Percentiles rank a stretch among this genome's conserved stretches.
Conservation (phyloP, 1,140 invertebrate genomes). For the Tribolium madens region DNA sequence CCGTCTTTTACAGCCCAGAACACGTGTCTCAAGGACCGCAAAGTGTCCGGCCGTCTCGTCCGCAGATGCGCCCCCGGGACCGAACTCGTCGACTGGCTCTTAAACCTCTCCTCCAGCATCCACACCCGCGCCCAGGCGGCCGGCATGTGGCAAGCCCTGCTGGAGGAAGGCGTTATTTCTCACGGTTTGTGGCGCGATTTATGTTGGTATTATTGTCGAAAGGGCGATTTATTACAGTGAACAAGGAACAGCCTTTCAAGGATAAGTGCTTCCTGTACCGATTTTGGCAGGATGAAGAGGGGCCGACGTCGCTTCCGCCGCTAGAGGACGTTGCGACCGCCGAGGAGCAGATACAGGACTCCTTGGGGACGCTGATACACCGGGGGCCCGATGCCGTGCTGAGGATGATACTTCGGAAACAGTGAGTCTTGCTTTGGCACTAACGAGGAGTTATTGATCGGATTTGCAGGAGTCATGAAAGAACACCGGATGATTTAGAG, state of each 20-base stretch:
- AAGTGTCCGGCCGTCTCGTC: constrained; percentile 71
- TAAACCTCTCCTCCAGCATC: constrained; percentile 69
- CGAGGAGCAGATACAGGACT: constrained; percentile 77
- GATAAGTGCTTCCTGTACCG: constrained; percentile 88
- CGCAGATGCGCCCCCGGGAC: constrained; percentile 72
- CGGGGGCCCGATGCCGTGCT: constrained; percentile 82
- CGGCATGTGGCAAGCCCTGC: constrained; percentile 87
- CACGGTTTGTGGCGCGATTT: constrained; percentile 74
- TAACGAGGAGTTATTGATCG: not conserved
- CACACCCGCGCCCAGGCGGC: constrained; percentile 79
- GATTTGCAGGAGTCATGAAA: constrained; percentile 74
- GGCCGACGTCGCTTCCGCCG: constrained; percentile 67
- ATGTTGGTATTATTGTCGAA: not conserved
- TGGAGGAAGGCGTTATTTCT: constrained; percentile 84
- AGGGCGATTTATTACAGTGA: constrained; percentile 68
- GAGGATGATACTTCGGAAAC: constrained; percentile 84
- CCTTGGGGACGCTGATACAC: constrained; percentile 75
- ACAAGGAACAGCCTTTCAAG: constrained; percentile 84
- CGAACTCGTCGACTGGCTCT: constrained; percentile 86
- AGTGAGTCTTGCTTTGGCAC: constrained; percentile 72
- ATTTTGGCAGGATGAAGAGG: constrained; percentile 80
- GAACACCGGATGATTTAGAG: constrained; percentile 84
- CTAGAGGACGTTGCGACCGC: constrained; percentile 73
- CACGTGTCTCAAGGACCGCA: constrained; percentile 71
- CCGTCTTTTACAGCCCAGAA: constrained; percentile 65